phyloP scores from a whole-genome alignment of 2,113 vertebrate genomes.

The Sterna hirundo region DNA sequence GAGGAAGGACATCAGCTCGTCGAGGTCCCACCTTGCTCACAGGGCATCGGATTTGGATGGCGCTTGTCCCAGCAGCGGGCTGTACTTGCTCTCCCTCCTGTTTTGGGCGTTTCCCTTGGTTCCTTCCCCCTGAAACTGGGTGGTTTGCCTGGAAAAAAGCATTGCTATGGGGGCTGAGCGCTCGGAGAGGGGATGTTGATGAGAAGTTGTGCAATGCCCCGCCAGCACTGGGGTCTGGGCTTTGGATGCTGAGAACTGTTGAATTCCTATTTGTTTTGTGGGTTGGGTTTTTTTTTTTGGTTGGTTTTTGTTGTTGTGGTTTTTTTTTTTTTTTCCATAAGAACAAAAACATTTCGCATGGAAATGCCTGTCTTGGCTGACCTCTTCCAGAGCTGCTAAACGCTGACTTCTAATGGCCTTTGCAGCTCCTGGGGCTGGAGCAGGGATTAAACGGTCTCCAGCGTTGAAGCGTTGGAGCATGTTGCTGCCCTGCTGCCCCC shows the following conservation, averaged over 20 bases:
- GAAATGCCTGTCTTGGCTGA: constrained; percentile 63
- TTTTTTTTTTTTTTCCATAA: not conserved
- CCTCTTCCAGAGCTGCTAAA: not conserved
- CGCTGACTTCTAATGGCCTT: constrained; percentile 44
- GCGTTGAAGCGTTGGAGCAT: not conserved
- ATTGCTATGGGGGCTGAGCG: fast-evolving
- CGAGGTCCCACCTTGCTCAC: not conserved
- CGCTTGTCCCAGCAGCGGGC: not conserved
- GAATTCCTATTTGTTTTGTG: not conserved
- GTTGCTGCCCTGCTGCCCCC: not conserved
- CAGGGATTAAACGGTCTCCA: not conserved
- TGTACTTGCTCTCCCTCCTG: not conserved
- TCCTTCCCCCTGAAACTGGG: not conserved
- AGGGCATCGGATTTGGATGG: fast-evolving
- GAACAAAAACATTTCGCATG: constrained; percentile 11
- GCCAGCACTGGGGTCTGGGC: not conserved
- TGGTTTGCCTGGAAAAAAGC: not conserved
- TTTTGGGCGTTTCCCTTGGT: not conserved
- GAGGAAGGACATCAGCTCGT: fast-evolving
- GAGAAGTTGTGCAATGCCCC: not conserved
- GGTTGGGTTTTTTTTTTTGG: not conserved
- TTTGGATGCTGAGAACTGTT: not conserved
- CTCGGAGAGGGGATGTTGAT: not conserved
- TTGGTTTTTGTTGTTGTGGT: not conserved
- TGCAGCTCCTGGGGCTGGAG: constrained; percentile 63